Evolutionary conservation across 2,888 invertebrate genomes (phyloP), one percentile per base, ranked within the genome.

Genomic region (Leptodirus hochenwartii): DNA sequence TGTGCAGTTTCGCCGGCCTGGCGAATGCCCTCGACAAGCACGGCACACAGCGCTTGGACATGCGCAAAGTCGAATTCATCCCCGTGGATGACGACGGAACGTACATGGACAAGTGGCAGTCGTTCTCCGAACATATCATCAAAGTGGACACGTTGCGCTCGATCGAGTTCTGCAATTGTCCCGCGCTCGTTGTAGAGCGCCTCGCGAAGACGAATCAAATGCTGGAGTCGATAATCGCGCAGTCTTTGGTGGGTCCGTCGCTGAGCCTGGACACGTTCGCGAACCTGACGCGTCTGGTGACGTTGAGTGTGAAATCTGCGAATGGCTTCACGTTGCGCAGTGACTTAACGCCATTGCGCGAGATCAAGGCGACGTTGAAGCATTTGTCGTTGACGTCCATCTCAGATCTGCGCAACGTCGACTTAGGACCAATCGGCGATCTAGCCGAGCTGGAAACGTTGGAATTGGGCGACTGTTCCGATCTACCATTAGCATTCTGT

Each of bases 401-500:
- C 34, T 64, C 62, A 53, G 62, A 62, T 41, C 42, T 58, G 36
- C 46, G 54, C 35, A 50, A 46, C 27, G 40, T 53, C 37, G 47
- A 54, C 39, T 47, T 65, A 22, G 62, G 68, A 24, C 52, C 53
- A 0, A 51, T 78, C 16, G 69, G 70, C 2, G 59, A 66, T 17
- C 58, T 85, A 34, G 52, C 54, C 0, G 62, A 67, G 39, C 58
- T 88, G 29, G 73, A 77, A 44, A 67, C 72, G 1, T 56, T 88
- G 20, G 81, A 84, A 50, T 60, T 88, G 36, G 87, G 87, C 25
- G 82, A 84, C 49, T 85, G 84, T 50, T 68, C 69, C 2, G 65
- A 65, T 36, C 66, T 78, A 44, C 70, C 77, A 35, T 63, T 66
- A 5, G 64, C 64, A 40, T 80, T 79, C 50, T 76, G 76, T 1